Evolutionary conservation across 2,888 invertebrate genomes (phyloP).

Genomic region (Vannuccia rotundouncinata): DNA sequence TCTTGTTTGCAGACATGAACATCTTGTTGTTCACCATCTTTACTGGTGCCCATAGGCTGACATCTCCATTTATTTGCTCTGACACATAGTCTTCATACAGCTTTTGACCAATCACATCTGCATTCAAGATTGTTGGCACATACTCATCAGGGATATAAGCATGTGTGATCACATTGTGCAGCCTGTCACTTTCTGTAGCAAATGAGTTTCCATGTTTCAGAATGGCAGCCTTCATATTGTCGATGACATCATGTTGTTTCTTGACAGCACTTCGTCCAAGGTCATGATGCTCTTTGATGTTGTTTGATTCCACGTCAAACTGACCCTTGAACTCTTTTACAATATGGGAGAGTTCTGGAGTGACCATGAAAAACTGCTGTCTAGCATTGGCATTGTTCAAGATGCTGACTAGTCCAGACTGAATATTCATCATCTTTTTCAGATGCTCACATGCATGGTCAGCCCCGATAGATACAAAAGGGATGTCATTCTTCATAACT

Average conservation of each 20-base stretch:
- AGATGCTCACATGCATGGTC: constrained; percentile 41
- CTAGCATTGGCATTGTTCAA: constrained; percentile 24
- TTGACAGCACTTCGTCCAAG: constrained; percentile 32
- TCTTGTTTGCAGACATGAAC: constrained; percentile 40
- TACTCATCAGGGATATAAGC: constrained; percentile 39
- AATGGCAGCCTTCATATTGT: constrained; percentile 40
- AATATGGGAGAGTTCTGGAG: constrained; percentile 24
- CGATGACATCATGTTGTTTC: constrained; percentile 38
- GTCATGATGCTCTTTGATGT: constrained; percentile 22
- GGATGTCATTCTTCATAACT: constrained; percentile 24
- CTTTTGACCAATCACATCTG: constrained; percentile 40
- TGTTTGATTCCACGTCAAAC: constrained; percentile 24
- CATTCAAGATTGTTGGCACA: constrained; percentile 41
- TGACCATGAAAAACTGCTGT: constrained; percentile 22
- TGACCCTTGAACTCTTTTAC: constrained; percentile 26
- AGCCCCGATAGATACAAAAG: constrained; percentile 23
- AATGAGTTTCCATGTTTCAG: constrained; percentile 39
- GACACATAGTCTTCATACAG: constrained; percentile 41
- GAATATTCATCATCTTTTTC: constrained; percentile 37
- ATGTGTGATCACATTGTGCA: constrained; percentile 39
- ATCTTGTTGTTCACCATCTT: constrained; percentile 39
- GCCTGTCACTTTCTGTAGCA: constrained; percentile 38
- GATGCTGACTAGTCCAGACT: constrained; percentile 24
- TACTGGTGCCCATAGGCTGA: constrained; percentile 40
- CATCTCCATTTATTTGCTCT: constrained; percentile 41